These are phyloP conservation scores for Catagonus wagneri DNA, from an alignment of 2,113 vertebrate genomes.

Conservation along the genomic window DNA sequence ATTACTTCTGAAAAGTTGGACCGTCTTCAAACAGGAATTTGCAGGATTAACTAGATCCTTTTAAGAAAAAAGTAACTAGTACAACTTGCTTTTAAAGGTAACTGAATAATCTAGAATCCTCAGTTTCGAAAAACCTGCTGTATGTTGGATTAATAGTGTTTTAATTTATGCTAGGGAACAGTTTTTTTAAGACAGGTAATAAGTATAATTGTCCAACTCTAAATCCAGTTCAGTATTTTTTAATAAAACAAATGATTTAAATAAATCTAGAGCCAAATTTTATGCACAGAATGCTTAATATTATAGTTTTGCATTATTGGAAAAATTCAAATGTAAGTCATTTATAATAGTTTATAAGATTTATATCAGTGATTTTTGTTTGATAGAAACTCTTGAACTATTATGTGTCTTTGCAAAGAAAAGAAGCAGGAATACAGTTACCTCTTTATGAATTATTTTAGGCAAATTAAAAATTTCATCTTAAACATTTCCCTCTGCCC, in stretches of 20 bases:
- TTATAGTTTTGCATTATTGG: conserved; percentile 9
- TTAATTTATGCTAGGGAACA: not conserved
- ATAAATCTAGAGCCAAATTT: conserved; percentile 16
- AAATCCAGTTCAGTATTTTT: conserved; percentile 36
- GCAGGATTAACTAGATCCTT: conserved; percentile 12
- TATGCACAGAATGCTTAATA: conserved; percentile 12
- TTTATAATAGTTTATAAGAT: conserved; percentile 1
- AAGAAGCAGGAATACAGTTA: not conserved
- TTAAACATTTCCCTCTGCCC: not conserved
- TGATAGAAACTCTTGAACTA: conserved; percentile 33
- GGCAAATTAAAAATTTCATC: conserved; percentile 43
- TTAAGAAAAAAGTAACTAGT: not conserved
- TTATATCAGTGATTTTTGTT: not conserved
- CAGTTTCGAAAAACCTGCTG: not conserved
- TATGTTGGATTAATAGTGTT: not conserved
- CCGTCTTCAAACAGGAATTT: conserved; percentile 35
- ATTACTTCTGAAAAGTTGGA: conserved; percentile 46
- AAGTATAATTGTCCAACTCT: conserved; percentile 24
- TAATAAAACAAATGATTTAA: not conserved
- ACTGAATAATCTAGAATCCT: conserved; percentile 16
- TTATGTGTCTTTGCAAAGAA: conserved; percentile 39
- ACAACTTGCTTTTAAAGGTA: conserved; percentile 30
- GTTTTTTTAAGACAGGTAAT: conserved; percentile 22
- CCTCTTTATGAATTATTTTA: conserved; percentile 51
- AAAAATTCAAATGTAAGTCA: not conserved